Conservation (phyloP, 2,888 invertebrate species). For the Palloptera scutellata region DNA sequence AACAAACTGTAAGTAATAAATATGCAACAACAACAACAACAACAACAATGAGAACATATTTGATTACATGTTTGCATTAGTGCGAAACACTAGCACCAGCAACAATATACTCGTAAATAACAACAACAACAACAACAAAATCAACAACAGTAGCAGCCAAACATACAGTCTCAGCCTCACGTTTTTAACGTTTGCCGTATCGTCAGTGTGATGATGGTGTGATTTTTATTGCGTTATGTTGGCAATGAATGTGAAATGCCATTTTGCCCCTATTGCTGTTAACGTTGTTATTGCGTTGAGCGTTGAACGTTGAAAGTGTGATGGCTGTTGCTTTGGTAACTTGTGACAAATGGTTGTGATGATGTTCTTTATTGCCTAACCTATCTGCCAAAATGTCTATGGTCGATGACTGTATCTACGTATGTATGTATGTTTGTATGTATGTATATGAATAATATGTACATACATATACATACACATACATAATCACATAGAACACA, state of each 20-base stretch:
- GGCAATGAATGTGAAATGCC: conserved; percentile 30
- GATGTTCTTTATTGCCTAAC: conserved; percentile 31
- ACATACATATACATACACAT: too few relatives aligned
- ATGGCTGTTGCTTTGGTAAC: conserved; percentile 25
- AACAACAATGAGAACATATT: not conserved
- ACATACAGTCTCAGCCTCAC: too few relatives aligned
- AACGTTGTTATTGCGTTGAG: too few relatives aligned
- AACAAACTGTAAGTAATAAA: too few relatives aligned
- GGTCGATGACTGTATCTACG: not conserved
- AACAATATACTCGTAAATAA: too few relatives aligned
- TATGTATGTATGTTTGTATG: not conserved
- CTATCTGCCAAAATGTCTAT: conserved; percentile 23
- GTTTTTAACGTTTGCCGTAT: too few relatives aligned
- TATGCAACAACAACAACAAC: conserved; percentile 25
- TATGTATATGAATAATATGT: too few relatives aligned
- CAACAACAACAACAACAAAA: too few relatives aligned
- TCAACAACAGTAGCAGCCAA: too few relatives aligned
- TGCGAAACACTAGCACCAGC: not conserved
- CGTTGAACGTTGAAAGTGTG: not conserved
- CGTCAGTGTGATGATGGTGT: conserved; percentile 13
- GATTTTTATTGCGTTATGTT: conserved; percentile 30
- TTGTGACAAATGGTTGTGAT: conserved; percentile 11
- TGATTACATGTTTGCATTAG: too few relatives aligned
- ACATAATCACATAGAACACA: too few relatives aligned
- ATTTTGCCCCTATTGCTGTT: not conserved